phyloP scores from a whole-genome alignment of 2,797 vertebrate species.

The Myotis pilosus region DNA sequence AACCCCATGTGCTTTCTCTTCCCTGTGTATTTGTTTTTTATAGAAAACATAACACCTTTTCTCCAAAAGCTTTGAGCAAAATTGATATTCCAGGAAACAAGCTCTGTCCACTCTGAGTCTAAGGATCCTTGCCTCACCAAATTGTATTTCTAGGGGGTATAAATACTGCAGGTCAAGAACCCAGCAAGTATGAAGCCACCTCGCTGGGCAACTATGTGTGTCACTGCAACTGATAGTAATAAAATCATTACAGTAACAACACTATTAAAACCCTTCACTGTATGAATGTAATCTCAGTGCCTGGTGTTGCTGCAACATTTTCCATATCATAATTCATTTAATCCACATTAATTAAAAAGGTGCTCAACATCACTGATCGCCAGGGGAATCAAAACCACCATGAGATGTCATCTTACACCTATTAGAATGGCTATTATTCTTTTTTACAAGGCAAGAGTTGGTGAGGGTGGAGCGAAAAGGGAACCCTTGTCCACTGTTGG shows the following conservation, averaged over 20 bases:
- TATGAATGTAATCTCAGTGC: neutral
- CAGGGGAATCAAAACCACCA: neutral
- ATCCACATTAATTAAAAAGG: neutral
- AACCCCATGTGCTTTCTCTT: neutral
- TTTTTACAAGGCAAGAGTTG: neutral
- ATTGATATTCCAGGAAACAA: neutral
- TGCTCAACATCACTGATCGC: neutral
- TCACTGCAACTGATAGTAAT: neutral
- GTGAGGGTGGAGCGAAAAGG: neutral
- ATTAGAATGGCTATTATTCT: neutral
- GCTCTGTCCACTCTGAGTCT: neutral
- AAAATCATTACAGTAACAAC: neutral
- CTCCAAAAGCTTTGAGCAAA: neutral
- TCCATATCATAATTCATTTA: neutral
- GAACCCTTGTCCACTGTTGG: neutral
- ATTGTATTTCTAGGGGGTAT: no score
- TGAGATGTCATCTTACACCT: neutral
- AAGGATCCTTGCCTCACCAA: neutral
- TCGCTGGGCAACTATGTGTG: neutral
- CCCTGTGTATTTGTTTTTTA: neutral
- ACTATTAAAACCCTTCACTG: neutral
- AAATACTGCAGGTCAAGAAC: neutral
- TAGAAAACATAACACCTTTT: neutral
- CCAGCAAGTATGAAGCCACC: neutral
- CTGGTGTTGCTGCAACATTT: neutral